Conservation (phyloP, 1,140 invertebrate genomes). For the Teleogryllus occipitalis region DNA sequence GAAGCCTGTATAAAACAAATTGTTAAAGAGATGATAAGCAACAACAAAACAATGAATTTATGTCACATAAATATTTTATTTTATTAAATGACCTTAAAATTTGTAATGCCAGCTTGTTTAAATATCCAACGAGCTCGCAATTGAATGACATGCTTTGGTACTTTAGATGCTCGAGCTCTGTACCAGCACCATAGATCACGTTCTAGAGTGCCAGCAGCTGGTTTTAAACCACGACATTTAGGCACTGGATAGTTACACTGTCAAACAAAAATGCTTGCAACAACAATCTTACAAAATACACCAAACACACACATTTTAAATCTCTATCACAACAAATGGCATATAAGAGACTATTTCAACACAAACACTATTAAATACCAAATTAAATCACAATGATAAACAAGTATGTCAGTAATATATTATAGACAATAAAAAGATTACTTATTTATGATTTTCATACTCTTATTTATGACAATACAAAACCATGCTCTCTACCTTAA, state of each 20-base stretch:
- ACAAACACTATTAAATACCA: too few relatives aligned
- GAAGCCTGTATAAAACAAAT: not conserved
- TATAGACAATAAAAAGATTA: too few relatives aligned
- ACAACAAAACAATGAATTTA: not conserved
- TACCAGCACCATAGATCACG: not conserved
- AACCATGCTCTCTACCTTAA: too few relatives aligned
- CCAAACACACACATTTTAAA: too few relatives aligned
- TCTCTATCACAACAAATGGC: too few relatives aligned
- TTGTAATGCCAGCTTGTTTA: not conserved
- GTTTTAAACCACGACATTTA: not conserved
- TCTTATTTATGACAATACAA: too few relatives aligned
- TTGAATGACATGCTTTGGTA: not conserved
- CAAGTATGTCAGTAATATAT: too few relatives aligned
- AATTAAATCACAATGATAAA: too few relatives aligned
- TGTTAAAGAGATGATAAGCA: not conserved
- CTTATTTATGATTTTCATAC: too few relatives aligned
- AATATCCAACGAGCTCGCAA: not conserved
- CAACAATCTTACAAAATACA: not conserved
- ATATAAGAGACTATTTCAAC: too few relatives aligned
- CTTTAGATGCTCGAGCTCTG: not conserved
- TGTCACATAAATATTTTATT: not conserved
- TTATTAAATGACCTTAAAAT: not conserved
- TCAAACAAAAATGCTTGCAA: not conserved
- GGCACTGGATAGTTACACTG: not conserved
- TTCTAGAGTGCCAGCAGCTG: not conserved